Evolutionary conservation across 2,888 invertebrate genomes (phyloP).

Genomic region (Rhopalosiphum nymphaeae): DNA sequence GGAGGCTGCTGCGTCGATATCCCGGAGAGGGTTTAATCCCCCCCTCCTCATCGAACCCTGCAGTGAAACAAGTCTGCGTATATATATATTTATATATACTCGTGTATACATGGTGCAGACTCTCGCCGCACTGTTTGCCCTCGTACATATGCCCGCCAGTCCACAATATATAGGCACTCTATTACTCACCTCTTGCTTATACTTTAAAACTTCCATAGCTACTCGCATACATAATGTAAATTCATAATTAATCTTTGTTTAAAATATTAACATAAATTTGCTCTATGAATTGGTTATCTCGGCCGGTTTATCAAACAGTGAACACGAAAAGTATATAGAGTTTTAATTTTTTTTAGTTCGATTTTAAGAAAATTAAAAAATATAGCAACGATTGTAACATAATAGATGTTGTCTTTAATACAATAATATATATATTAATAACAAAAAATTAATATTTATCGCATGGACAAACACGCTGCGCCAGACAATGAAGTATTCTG

Average conservation of each 20-base stretch:
- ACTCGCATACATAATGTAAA: not conserved
- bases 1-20: slow-evolving; percentile 25
- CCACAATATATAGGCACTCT: not conserved
- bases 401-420: not conserved
- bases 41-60: not conserved
- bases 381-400: not conserved
- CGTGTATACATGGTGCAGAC: not conserved
- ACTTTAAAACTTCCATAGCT: not conserved
- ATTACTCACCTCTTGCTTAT: not conserved
- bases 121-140: not conserved
- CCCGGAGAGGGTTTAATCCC: slow-evolving; percentile 38
- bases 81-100: not conserved
- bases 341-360: not conserved
- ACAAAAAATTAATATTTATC: not conserved
- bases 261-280: not conserved
- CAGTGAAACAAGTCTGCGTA: not conserved
- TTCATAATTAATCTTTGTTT: not conserved
- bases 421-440: not conserved
- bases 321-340: not conserved
- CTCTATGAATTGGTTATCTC: not conserved
- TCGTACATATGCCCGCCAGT: not conserved
- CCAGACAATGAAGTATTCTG: not conserved
- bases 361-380: not conserved
- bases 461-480: not conserved
- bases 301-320: not conserved